Percentiles rank a stretch among this genome's conserved stretches.
Evolutionary conservation across 2,797 vertebrate genomes (phyloP).

Genomic region (Chaetodon trifasciatus): DNA sequence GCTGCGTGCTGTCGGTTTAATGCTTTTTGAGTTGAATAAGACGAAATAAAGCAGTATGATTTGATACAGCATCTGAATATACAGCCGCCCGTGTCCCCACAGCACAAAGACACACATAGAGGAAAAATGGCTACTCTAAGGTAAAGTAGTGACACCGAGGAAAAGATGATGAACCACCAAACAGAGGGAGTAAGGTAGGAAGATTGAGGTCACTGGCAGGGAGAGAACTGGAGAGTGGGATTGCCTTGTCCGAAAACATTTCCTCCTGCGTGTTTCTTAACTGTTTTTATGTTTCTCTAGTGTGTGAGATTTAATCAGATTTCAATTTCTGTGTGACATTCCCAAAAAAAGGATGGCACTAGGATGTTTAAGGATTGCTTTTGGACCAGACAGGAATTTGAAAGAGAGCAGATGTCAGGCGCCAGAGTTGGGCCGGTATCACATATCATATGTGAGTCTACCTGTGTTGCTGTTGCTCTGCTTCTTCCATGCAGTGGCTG

Average conservation of each 20-base stretch:
- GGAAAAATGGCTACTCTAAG: constrained; percentile 48
- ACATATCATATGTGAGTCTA: constrained; percentile 78
- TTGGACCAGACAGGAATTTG: constrained; percentile 80
- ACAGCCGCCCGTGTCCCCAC: constrained; percentile 41
- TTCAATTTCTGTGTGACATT: background rate
- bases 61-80: constrained; percentile 17
- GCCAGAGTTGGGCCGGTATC: constrained; percentile 68
- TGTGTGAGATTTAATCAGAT: constrained; percentile 16
- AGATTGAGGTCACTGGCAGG: constrained; percentile 59
- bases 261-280: constrained; percentile 48
- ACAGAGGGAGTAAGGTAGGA: constrained; percentile 55
- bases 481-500: constrained; percentile 94
- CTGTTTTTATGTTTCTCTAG: constrained; percentile 18
- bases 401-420: constrained; percentile 75
- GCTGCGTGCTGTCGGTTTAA: background rate
- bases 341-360: background rate
- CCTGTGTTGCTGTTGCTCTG: constrained; percentile 89
- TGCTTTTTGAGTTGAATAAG: constrained; percentile 1
- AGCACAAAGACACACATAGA: constrained; percentile 49
- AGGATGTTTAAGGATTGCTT: constrained; percentile 69
- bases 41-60: background rate
- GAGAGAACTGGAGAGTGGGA: constrained; percentile 27
- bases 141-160: constrained; percentile 48
- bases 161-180: constrained; percentile 53
- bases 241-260: constrained; percentile 78